Percentiles rank a stretch among this genome's conserved stretches.
These are phyloP conservation scores for Lutjanus argentimaculatus DNA, from an alignment of 2,797 vertebrate genomes.

Conservation along the genomic window DNA sequence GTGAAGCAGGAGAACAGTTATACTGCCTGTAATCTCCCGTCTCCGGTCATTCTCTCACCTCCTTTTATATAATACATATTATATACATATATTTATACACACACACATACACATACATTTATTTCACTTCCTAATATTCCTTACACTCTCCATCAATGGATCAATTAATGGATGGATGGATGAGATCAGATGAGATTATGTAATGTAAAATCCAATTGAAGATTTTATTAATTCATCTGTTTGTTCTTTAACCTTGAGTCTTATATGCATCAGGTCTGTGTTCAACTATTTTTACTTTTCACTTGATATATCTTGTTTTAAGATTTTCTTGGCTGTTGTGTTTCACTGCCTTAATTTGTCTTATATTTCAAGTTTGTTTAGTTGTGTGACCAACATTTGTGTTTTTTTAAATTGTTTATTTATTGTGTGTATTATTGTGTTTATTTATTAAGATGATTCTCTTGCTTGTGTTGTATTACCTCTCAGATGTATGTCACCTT, in stretches of 20 bases:
- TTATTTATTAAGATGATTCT: no score
- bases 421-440: no score
- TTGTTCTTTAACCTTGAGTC: background rate
- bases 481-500: no score
- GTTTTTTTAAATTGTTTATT: background rate
- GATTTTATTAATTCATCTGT: background rate
- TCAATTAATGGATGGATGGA: background rate
- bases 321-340: background rate
- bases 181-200: no score
- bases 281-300: background rate
- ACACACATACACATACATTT: background rate
- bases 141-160: background rate
- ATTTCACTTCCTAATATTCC: background rate
- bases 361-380: background rate
- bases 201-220: background rate
- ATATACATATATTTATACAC: no score
- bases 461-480: no score
- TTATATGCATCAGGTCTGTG: background rate
- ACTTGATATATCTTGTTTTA: background rate
- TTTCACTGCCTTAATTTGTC: background rate
- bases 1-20: conserved; percentile 33
- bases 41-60: conserved; percentile 17
- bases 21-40: conserved; percentile 31
- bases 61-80: no score
- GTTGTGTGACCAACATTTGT: background rate